Evolutionary conservation across 2,113 vertebrate species (phyloP).

Genomic region (Rhabdornis inornatus): DNA sequence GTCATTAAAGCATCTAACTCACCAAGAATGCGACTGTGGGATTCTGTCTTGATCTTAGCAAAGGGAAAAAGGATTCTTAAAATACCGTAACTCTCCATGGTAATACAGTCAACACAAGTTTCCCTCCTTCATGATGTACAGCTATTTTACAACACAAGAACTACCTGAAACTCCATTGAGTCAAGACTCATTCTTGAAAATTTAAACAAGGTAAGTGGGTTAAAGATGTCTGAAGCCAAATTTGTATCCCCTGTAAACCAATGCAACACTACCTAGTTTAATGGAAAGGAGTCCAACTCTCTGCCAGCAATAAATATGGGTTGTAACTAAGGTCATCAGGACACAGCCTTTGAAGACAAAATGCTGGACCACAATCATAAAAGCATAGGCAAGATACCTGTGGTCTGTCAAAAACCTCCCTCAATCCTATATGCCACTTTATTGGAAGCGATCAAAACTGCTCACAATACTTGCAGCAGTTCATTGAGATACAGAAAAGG

Average conservation of each 20-base stretch:
- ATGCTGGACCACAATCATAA: background rate
- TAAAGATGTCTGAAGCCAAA: background rate
- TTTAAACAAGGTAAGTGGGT: background rate
- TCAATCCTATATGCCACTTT: background rate
- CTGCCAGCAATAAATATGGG: background rate
- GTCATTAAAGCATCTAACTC: background rate
- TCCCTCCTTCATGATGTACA: background rate
- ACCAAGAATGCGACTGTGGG: background rate
- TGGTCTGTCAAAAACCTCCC: background rate
- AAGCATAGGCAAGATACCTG: background rate
- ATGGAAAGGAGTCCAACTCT: background rate
- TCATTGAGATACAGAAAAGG: background rate
- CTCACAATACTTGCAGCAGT: background rate
- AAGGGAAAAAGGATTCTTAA: background rate
- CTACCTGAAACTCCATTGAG: background rate
- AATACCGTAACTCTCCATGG: background rate
- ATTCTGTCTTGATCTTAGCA: background rate
- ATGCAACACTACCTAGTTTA: background rate
- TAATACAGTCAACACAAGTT: background rate
- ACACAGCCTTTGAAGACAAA: background rate
- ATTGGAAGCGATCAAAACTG: background rate
- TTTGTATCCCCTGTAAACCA: background rate
- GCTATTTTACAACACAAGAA: background rate
- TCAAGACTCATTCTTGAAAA: background rate
- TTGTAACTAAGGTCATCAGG: background rate